Base-by-base conservation (phyloP, 2,888 invertebrate species). In the Saturnia pavonia region DNA sequence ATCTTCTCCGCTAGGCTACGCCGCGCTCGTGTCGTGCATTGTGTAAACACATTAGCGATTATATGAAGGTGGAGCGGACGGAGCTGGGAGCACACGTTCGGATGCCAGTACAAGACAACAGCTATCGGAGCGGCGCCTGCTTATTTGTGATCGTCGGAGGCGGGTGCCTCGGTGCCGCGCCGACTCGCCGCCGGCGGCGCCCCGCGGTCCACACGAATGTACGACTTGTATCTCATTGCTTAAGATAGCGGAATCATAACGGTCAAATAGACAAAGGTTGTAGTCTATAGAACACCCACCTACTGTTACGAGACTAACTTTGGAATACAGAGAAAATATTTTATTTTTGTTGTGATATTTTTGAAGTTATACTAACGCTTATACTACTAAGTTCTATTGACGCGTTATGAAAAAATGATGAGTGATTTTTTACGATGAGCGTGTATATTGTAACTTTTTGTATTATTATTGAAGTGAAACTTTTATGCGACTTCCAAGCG, bases 161-260 rank as follows among this genome's bases (percentile, higher is more conserved):
- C 77, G 77, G 81, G 79, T 79, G 84, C 83, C 87, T 81, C 74
- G 77, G 76, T 74, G 82, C 83, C 84, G 82, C 78, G 78, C 74
- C 78, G 81, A 73, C 74, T 75, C 78, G 76, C 73, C 75, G 75
- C 71, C 74, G 73, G 69, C 76, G 84, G 86, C 87, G 87, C 86
- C 86, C 86, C 80, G 85, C 86, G 81, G 85, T 82, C 86, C 85
- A 72, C 75, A 74, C 77, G 74, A 76, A 71, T 71, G 67, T 45
- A 43, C 71, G 69, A 22, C 19, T 14, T 14, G 71, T 67, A 70
- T 68, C 8, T 54, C 22, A 22, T 14, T 65, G n/a, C 34, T n/a
- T 65, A 9, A 16, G 65, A 65, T 40, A 65, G 65, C 65, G 65
- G 40, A 40, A 8, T 40, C 16, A 11, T 65, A 19, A 63, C 63